Evolutionary conservation across 92 coral and sea anemone genomes (phyloP).

Genomic region (Phymanthus crucifer): DNA sequence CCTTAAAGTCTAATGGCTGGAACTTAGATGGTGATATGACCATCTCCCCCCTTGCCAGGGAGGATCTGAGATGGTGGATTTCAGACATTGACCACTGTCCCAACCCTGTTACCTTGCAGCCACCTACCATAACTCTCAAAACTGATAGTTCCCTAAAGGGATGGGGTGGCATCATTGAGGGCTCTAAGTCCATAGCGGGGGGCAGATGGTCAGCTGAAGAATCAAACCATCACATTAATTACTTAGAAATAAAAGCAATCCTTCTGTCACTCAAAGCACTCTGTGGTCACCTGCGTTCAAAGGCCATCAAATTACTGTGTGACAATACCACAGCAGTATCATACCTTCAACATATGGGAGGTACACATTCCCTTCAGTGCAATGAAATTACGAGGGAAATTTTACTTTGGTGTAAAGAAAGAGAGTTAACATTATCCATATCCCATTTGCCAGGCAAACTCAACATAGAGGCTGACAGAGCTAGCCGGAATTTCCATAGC

Average conservation of each 20-base stretch:
- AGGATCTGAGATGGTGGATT: slow-evolving; percentile 47
- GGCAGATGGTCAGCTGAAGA: slow-evolving; percentile 40
- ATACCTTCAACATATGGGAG: slow-evolving; percentile 43
- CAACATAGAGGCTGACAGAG: slow-evolving; percentile 48
- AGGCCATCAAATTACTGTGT: slow-evolving; percentile 32
- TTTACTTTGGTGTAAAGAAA: slow-evolving; percentile 46
- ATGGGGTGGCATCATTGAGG: slow-evolving; percentile 52
- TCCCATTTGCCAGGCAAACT: slow-evolving; percentile 60
- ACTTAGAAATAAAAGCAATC: slow-evolving; percentile 36
- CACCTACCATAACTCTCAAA: slow-evolving; percentile 36
- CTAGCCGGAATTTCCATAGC: slow-evolving; percentile 35
- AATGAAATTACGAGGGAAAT: slow-evolving; percentile 50
- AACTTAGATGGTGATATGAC: slow-evolving; percentile 39
- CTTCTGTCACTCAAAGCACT: slow-evolving; percentile 26
- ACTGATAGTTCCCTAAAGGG: slow-evolving; percentile 48
- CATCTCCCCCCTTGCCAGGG: slow-evolving; percentile 35
- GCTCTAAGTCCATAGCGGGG: slow-evolving; percentile 15
- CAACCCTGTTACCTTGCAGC: slow-evolving; percentile 14
- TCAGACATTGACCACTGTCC: slow-evolving; percentile 20
- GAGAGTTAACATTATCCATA: slow-evolving; percentile 25
- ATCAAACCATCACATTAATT: slow-evolving; percentile 30
- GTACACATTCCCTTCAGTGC: slow-evolving; percentile 41
- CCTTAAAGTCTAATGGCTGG: slow-evolving; percentile 33
- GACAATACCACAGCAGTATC: slow-evolving; percentile 54
- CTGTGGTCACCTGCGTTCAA: slow-evolving; percentile 13